Evolutionary conservation across 1,140 invertebrate species (phyloP), one percentile per base, ranked within the genome.

Genomic region (Cherax destructor): DNA sequence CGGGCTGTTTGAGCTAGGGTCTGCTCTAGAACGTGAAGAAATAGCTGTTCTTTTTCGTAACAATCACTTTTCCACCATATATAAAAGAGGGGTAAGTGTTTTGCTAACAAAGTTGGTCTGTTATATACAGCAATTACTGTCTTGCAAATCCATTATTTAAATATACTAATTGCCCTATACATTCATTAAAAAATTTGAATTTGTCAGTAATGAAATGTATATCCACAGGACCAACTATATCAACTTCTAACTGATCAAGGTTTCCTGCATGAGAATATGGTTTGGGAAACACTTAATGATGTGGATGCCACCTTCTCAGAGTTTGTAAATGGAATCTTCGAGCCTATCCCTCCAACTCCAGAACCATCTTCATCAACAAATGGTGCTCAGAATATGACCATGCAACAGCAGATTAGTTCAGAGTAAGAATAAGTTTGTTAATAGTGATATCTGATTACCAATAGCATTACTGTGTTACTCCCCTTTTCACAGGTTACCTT

Each of bases 181-280:
- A 41, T 41, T 41, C 30, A 41, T 41, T 41, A 0, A 41, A 41
- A 41, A 56, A 5, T 56, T 56, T 9, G 52, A 13, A 6, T 56
- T 1, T 80, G 16, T 61, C 50, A 83, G 49, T 74, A 74, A 81
- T 52, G 13, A 47, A 21, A 77, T 88, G 10, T 52, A 10, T 18
- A 47, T 76, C 94, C 94, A 41, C 94, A 96, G 95, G 94, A 95
- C 93, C 94, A 96, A 91, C 92, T 96, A n/a, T 96, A 95, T 92
- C 94, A 95, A 93, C 93, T 96, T 41, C 95, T 96, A 7, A 96
- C 96, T 41, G 96, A 96, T 93, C 96, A 96, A 93, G 96, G 96
- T 11, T 96, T 96, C 94, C 94, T 96, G 10, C 95, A 94, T 80
- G 96, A 96, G 92, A 93, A 93, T 50, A 94, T 94, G 89, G 95